Percentiles rank a stretch among this genome's conserved stretches.
These are phyloP conservation scores for Halyomorpha halys DNA, from an alignment of 1,140 invertebrate genomes.

Conservation along the genomic window DNA sequence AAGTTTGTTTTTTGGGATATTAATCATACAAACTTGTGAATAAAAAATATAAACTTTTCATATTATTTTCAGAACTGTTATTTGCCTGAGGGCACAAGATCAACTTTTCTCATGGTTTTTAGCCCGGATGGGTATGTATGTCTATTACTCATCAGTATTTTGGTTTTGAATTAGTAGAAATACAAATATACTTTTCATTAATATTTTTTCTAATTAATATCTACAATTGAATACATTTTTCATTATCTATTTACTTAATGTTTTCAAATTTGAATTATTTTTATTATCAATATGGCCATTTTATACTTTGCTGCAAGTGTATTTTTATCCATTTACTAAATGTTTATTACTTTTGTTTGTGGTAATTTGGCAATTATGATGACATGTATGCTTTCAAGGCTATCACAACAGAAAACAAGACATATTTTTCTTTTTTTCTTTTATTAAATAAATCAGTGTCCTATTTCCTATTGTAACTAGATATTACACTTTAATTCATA, in stretches of 20 bases:
- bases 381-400: too few relatives aligned
- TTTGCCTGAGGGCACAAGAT: conserved; percentile 58
- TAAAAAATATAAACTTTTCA: not conserved
- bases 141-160: not conserved
- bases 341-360: not conserved
- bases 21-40: not conserved
- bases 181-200: conserved; percentile 22
- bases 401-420: too few relatives aligned
- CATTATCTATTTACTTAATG: conserved; percentile 1
- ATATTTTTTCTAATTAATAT: too few relatives aligned
- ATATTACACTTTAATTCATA: too few relatives aligned
- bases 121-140: conserved; percentile 66
- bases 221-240: too few relatives aligned
- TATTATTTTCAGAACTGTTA: conserved; percentile 45
- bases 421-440: too few relatives aligned
- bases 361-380: not conserved
- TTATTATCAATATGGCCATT: not conserved
- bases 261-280: not conserved
- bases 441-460: too few relatives aligned
- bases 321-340: not conserved
- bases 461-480: too few relatives aligned
- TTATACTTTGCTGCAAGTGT: not conserved
- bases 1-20: conserved; percentile 23
- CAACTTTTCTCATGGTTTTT: conserved; percentile 76
- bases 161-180: not conserved